These are phyloP conservation scores for Lasioglossum morio DNA, from an alignment of 2,888 invertebrate genomes.

Conservation along the genomic window DNA sequence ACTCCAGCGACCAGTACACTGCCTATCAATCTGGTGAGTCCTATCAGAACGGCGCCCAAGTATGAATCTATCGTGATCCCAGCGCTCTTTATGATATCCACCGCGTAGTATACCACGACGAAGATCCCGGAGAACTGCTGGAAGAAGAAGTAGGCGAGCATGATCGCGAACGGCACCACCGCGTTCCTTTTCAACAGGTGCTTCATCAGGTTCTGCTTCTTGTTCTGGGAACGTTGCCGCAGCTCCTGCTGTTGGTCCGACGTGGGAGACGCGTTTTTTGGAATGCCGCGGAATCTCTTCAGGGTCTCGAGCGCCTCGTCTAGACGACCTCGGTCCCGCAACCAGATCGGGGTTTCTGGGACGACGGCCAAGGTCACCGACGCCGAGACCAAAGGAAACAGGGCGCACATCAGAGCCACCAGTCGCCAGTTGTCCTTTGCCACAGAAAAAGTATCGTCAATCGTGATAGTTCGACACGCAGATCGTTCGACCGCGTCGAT, in stretches of 20 bases:
- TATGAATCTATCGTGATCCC: conserved; percentile 85
- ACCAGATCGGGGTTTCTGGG: conserved; percentile 87
- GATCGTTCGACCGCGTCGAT: neutral
- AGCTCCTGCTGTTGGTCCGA: conserved; percentile 70
- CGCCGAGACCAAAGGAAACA: conserved; percentile 84
- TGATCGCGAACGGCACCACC: conserved; percentile 85
- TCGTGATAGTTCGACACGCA: neutral
- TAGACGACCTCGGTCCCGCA: conserved; percentile 84
- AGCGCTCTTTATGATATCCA: conserved; percentile 85
- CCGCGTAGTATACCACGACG: conserved; percentile 86
- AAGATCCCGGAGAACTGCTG: conserved; percentile 87
- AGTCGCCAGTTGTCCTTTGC: conserved; percentile 85
- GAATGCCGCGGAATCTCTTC: conserved; percentile 83
- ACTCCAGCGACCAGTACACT: conserved; percentile 84
- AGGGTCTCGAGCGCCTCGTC: conserved; percentile 85
- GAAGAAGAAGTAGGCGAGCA: conserved; percentile 86
- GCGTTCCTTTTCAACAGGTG: conserved; percentile 83
- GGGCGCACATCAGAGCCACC: conserved; percentile 83
- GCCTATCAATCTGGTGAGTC: conserved; percentile 84
- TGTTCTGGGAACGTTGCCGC: conserved; percentile 43
- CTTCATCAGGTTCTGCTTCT: conserved; percentile 73
- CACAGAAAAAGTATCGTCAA: conserved; percentile 32
- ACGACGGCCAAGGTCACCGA: conserved; percentile 83
- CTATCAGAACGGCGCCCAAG: conserved; percentile 86
- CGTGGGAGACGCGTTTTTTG: conserved; percentile 64